Base-by-base conservation (phyloP, 37 sponge, comb jelly and placozoan species). In the Axinella damicornis region DNA sequence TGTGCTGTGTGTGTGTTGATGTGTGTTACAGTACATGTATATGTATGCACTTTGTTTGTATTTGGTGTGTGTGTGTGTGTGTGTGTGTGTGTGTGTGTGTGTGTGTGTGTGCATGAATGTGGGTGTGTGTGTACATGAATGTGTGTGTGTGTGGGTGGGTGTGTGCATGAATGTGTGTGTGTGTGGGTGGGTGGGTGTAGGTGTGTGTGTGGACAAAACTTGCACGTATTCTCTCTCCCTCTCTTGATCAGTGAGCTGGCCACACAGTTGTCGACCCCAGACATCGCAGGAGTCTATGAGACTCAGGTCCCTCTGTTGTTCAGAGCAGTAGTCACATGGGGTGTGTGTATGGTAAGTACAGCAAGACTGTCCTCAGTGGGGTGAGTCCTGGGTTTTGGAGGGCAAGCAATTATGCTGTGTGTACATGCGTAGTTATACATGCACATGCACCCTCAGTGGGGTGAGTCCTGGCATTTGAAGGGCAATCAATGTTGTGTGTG, bases 251-350 rank as follows among this genome's bases (percentile, higher is more conserved):
- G 98, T 60, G 90, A 95, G 69, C 78, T 97, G 69, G 83, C 88
- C 72, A 95, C 96, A 56, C 94, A 99, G 86, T 78, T 99, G 68
- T 95, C 98, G 11, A 78, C 94, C 31, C 98, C 98, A 0, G 94
- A 99, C 73, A 90, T 99, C 32, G 99, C 95, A 72, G 99, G 99
- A 24, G 94, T 95, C 19, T 99, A 99, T 75, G 99, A 97, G 81
- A 90, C 98, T 18, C 94, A 97, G 52, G 93, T 99, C n/a, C 92
- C 99, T 2, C 85, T 93, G 33, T 66, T 92, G 56, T 93, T 97
- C 80, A 64, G 96, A 36, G 85, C 83, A 15, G 63, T 95, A 0
- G 88, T 87, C 15, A 59, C 92, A 32, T 76, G 97, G 15, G 99
- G 99, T 85, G 96, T 97, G 37, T 91, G 93, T 58, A 52, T 80